Evolutionary conservation across 2,113 vertebrate genomes (phyloP).

Genomic region (Chlorodrepanis virens): DNA sequence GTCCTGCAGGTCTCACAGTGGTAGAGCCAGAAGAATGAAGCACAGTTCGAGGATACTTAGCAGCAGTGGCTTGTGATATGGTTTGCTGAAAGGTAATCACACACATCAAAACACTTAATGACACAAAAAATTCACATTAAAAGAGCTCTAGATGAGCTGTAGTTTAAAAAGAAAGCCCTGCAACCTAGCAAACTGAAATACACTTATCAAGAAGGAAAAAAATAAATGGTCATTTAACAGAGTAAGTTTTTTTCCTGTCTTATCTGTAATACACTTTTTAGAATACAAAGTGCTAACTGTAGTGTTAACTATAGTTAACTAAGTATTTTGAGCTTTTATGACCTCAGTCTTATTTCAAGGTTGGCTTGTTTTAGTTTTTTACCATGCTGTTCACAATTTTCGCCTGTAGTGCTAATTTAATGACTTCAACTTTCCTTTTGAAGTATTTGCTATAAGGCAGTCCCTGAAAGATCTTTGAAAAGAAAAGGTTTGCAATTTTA

Average conservation of each 20-base stretch:
- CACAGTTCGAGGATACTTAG: conserved; percentile 86
- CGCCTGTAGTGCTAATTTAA: not conserved
- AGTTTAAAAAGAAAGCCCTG: not conserved
- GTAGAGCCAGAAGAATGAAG: conserved; percentile 68
- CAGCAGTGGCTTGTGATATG: conserved; percentile 85
- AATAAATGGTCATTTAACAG: not conserved
- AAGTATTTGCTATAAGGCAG: not conserved
- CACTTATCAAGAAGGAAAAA: not conserved
- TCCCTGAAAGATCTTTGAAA: not conserved
- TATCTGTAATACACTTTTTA: not conserved
- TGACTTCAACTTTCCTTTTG: not conserved
- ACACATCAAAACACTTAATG: not conserved
- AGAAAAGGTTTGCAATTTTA: not conserved
- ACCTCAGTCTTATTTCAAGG: not conserved
- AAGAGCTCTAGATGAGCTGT: not conserved
- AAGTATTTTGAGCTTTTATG: not conserved
- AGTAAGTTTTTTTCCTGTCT: not conserved
- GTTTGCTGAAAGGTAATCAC: conserved; percentile 83
- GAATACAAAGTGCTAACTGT: not conserved
- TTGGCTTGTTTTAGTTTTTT: not conserved
- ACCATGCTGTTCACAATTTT: not conserved
- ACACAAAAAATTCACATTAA: not conserved
- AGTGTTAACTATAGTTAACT: not conserved
- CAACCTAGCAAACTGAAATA: not conserved
- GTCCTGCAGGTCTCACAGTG: conserved; percentile 70